A percentile compares a stretch with the other conserved stretches of the same genome.
Conservation (phyloP, 2,113 vertebrate species). For the Tragelaphus buxtoni region DNA sequence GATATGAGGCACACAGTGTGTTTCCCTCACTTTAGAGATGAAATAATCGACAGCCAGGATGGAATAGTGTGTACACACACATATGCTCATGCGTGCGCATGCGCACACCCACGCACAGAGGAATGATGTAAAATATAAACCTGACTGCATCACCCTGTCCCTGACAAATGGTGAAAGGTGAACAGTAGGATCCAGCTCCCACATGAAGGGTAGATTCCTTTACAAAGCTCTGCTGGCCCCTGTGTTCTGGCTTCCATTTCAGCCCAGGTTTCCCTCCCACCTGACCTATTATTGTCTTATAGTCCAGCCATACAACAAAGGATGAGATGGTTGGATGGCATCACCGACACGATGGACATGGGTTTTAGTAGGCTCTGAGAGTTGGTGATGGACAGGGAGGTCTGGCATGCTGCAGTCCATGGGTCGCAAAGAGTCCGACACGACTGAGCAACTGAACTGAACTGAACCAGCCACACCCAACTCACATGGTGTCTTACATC, state of each 20-base stretch:
- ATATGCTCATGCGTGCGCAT: background rate
- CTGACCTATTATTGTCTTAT: background rate
- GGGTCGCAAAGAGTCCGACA: background rate
- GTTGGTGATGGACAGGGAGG: background rate
- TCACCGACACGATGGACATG: background rate
- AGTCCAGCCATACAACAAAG: background rate
- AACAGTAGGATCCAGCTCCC: background rate
- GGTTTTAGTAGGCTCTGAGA: background rate
- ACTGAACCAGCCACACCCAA: background rate
- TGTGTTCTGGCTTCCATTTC: background rate
- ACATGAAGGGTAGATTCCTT: background rate
- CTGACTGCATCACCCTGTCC: background rate
- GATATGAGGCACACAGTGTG: too few species aligned
- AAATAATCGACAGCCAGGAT: background rate
- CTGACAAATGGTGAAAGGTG: background rate
- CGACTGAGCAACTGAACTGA: background rate
- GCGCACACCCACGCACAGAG: too few species aligned
- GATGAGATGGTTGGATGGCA: background rate
- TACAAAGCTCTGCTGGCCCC: accelerated
- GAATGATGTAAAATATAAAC: background rate
- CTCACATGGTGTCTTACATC: accelerated
- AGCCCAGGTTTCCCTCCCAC: background rate
- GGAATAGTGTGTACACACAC: background rate
- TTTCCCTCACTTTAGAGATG: background rate
- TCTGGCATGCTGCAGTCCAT: background rate